Conservation (phyloP, 2,888 invertebrate genomes). For the Clusia tigrina region DNA sequence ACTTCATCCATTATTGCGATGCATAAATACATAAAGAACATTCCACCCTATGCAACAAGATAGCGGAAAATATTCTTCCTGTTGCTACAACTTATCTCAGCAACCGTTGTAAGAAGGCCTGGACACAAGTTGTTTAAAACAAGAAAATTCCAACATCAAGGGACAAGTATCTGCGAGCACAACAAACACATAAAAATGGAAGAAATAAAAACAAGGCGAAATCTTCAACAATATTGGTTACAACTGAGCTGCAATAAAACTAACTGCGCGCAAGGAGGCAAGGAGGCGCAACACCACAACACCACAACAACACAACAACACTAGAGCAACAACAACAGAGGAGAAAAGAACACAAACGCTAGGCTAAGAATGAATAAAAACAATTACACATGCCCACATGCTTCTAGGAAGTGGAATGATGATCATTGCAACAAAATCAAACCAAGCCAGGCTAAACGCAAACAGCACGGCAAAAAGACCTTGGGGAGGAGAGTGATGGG, state of each 20-base stretch:
- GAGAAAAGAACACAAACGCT: constrained; percentile 6
- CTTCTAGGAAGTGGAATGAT: constrained; percentile 58
- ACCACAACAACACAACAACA: constrained; percentile 24
- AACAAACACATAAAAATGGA: no score
- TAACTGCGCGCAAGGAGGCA: no score
- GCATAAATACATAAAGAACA: constrained; percentile 5
- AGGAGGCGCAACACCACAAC: constrained; percentile 27
- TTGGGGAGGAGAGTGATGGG: constrained; percentile 43
- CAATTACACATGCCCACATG: constrained; percentile 47
- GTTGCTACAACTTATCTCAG: constrained; percentile 41
- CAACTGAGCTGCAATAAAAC: constrained; percentile 23
- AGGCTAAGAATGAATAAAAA: constrained; percentile 33
- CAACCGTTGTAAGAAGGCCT: constrained; percentile 21
- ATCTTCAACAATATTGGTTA: background rate
- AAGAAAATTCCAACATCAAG: constrained; percentile 16
- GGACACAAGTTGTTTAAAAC: constrained; percentile 12
- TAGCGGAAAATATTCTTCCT: constrained; percentile 33
- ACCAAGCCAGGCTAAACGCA: constrained; percentile 34
- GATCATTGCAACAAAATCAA: constrained; percentile 31
- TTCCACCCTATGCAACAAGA: constrained; percentile 26
- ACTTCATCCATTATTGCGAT: background rate
- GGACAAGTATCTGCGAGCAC: constrained; percentile 26
- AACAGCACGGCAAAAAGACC: constrained; percentile 42
- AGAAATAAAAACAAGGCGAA: background rate
- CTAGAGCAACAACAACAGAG: constrained; percentile 42